Evolutionary conservation across 37 sponge, comb jelly and placozoan genomes (phyloP).

Genomic region (Spongilla lacustris): DNA sequence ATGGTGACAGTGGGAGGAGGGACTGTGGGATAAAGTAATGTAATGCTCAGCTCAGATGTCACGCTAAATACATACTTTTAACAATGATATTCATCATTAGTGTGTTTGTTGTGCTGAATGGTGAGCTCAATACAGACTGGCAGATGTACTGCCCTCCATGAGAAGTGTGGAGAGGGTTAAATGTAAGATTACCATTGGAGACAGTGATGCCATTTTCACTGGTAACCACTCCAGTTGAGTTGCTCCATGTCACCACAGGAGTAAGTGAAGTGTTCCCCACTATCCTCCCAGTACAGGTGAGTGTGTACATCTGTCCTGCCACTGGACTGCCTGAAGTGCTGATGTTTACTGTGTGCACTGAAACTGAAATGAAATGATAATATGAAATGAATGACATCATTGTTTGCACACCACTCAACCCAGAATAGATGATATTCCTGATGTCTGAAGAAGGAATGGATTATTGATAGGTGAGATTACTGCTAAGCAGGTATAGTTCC

Average conservation of each 20-base stretch:
- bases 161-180: neutral
- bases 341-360: neutral
- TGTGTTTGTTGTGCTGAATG: neutral
- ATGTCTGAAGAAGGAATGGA: neutral
- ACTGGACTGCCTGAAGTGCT: neutral
- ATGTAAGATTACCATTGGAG: neutral
- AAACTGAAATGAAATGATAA: neutral
- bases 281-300: slow-evolving; percentile 16
- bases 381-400: neutral
- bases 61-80: neutral
- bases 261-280: neutral
- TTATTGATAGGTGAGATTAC: neutral
- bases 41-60: neutral
- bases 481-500: neutral
- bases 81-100: neutral
- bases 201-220: neutral
- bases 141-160: neutral
- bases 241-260: neutral
- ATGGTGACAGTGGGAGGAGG: slow-evolving; percentile 21
- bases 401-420: neutral
- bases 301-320: slow-evolving; percentile 33
- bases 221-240: neutral
- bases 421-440: neutral
- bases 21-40: neutral
- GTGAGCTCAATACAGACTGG: neutral